Evolutionary conservation across 2,797 vertebrate species (phyloP), one percentile per base, ranked within the genome.

Genomic region (Saxicola maurus): DNA sequence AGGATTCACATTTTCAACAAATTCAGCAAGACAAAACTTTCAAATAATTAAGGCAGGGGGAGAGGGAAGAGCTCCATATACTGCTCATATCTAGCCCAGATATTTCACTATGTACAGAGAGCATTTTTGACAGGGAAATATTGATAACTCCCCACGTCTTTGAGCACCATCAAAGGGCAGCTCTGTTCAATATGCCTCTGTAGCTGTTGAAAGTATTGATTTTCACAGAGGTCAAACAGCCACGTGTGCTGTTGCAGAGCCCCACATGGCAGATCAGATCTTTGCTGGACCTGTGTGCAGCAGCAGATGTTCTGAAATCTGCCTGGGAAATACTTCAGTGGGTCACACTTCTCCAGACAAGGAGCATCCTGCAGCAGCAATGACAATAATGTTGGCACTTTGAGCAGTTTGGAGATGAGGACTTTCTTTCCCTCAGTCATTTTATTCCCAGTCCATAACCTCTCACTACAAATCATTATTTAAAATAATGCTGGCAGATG

Each of bases 81-180:
- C 10, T 60, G 5, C 53, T 82, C 59, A 45, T 35, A 23, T 8
- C 38, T 14, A 45, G 21, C 30, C 48, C 18, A 40, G 56, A 25
- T 1, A 24, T 5, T 18, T 66, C 64, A 31, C 27, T 33, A 0
- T 64, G 31, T 53, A 10, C 20, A 72, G n/a, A 25, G 30, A 17
- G 10, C 28, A 21, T 31, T 82, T 93, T 52, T 87, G 79, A 43
- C 72, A 73, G 35, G 4, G 31, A 60, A 46, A 74, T 82, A 79
- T 37, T 57, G 49, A 71, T 57, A 80, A 49, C 18, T 53, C 37
- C 38, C 14, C 5, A 0, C 35, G 31, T 73, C 79, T 94, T 30
- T 87, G 68, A 72, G 79, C 66, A 90, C 7, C 51, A 28, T 42
- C 49, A 48, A 87, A 92, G 73, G 82, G 19, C 66, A 69, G 40